phyloP scores from a whole-genome alignment of 2,797 vertebrate species.

The Philypnodon macrostomus region DNA sequence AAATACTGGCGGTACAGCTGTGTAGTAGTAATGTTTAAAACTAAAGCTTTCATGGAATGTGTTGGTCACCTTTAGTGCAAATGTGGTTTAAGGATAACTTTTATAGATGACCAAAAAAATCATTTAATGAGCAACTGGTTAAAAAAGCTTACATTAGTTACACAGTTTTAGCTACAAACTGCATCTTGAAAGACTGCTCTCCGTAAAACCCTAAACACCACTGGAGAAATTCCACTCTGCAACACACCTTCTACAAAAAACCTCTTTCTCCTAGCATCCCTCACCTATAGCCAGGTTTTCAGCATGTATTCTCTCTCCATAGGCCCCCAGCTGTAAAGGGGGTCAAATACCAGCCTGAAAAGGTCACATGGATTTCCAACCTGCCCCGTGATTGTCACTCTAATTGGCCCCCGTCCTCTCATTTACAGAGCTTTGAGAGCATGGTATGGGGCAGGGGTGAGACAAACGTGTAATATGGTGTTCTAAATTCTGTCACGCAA shows the following conservation, averaged over 20 bases:
- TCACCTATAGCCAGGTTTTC: conserved; percentile 15
- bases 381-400: conserved; percentile 50
- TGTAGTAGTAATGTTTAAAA: too few relatives aligned
- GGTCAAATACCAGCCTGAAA: conserved; percentile 59
- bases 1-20: background rate
- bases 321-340: conserved; percentile 35
- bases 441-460: conserved; percentile 31
- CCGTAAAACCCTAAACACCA: conserved; percentile 46
- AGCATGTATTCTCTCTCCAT: conserved; percentile 37
- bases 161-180: conserved; percentile 41
- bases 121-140: conserved; percentile 43
- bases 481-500: background rate
- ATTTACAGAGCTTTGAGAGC: conserved; percentile 51
- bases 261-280: background rate
- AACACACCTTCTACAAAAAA: conserved; percentile 12
- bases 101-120: conserved; percentile 37
- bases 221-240: conserved; percentile 1
- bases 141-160: conserved; percentile 34
- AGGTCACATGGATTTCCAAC: conserved; percentile 59
- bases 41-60: conserved; percentile 13
- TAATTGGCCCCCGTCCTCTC: conserved; percentile 64
- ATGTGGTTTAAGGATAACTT: conserved; percentile 38
- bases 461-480: conserved; percentile 18
- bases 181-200: conserved; percentile 38
- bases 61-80: conserved; percentile 16